Evolutionary conservation across 2,888 invertebrate genomes (phyloP).

Genomic region (Eulithis testata): DNA sequence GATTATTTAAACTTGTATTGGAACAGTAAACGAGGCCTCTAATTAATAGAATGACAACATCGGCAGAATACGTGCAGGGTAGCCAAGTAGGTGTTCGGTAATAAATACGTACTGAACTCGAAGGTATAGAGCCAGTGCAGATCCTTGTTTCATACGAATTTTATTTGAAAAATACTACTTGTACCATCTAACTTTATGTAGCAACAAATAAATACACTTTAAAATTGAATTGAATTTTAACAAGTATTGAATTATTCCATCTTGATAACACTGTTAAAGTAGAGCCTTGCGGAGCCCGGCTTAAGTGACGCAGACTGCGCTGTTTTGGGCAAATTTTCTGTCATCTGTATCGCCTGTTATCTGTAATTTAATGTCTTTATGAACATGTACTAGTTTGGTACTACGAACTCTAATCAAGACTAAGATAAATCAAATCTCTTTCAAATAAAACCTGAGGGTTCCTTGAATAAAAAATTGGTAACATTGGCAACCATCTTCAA

Average conservation of each 20-base stretch:
- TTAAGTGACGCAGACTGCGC: no score
- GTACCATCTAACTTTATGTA: no score
- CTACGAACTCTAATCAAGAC: background rate
- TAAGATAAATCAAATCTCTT: background rate
- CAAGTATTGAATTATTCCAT: no score
- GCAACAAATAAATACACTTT: no score
- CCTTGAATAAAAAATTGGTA: constrained; percentile 1
- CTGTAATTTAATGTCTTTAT: no score
- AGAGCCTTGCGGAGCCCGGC: no score
- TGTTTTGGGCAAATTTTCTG: no score
- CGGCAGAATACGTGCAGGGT: constrained; percentile 59
- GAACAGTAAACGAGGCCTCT: constrained; percentile 68
- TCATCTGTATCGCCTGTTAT: no score
- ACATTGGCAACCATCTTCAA: constrained; percentile 8
- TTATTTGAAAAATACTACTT: background rate
- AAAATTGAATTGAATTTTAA: no score
- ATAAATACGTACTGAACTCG: constrained; percentile 37
- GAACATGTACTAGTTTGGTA: background rate
- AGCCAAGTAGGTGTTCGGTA: constrained; percentile 46
- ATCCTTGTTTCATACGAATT: no score
- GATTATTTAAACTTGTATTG: constrained; percentile 67
- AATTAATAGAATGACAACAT: constrained; percentile 71
- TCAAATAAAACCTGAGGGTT: background rate
- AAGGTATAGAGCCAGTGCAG: no score
- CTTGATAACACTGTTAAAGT: no score